Evolutionary conservation across 1,140 invertebrate species (phyloP), one percentile per base, ranked within the genome.

Genomic region (Drosophila bifasciata): DNA sequence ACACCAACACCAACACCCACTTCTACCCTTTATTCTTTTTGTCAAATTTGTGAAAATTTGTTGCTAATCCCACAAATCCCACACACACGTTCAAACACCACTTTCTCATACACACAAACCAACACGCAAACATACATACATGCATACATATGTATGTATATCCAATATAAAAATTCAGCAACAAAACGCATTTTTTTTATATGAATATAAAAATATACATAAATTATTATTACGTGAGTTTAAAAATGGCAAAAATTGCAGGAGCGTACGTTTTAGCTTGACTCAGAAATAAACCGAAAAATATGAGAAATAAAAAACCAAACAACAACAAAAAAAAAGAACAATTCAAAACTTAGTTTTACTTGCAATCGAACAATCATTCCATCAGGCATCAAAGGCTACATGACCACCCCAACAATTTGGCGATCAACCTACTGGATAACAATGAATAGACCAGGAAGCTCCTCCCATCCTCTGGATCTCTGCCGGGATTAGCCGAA

Each of bases 261-360:
- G 59, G 63, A 67, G 49, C 50, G 75, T 77, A 83, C 51, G 74
- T 86, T 86, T 86, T 86, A 85, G 81, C 81, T 80, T 85, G 80
- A 70, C 72, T 75, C 70, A 51, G 49, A 74, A 73, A 71, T 55
- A 84, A 84, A 85, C 62, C 68, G 76, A 81, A 57, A 67, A 74
- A 71, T 67, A 71, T 46, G 40, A 70, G 39, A 71, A 74, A 73
- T 50, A 71, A 73, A 73, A 61, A 67, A 69, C 48, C 28, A 76
- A 72, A 67, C 61, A 61, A 76, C 67, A 52, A 60, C 50, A 67
- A 72, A 71, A 79, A 61, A 17, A 70, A 61, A 61, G n/a, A 46
- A 51, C 5, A 13, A 64, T 9, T 9, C 1, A 16, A 21, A 16
- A 46, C 0, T 11, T 32, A 11, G 32, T 44, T 9, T 58, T 70